Base-by-base conservation (phyloP, 2,888 invertebrate species). In the Protonemura montana region DNA sequence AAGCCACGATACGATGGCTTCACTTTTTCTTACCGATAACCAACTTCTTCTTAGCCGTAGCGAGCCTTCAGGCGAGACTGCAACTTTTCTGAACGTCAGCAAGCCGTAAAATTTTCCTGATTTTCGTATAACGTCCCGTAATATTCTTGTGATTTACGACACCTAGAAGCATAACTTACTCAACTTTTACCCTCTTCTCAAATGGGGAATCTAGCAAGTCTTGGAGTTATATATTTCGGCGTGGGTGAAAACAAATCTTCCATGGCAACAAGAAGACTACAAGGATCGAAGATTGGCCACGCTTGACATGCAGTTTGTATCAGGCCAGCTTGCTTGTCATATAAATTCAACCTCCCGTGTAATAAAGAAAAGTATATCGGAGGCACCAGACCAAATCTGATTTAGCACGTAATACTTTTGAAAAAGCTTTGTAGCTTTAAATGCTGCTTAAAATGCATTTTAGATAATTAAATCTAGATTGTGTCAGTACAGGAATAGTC, bases 71-170 rank as follows among this genome's bases (percentile, higher is more conserved):
- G 59, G 59, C 1, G 59, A 59, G 21, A 21, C 59, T 59, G 59
- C 59, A 59, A 59, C 59, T 59, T 59, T 59, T 59, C 59, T 59
- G 16, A 59, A 59, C 59, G 59, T 59, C 59, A 59, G 59, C 59
- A 59, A 21, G 59, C 59, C 59, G 59, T 59, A 59, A 59, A 59
- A 59, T 59, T 59, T 59, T 59, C 59, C 59, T 59, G 59, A 59
- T 59, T 59, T 59, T 59, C 59, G 35, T 35, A 59, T 10, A 59
- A 21, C 59, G 59, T 59, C 59, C 16, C 59, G 59, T 59, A 59
- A 59, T 59, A 59, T 59, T 59, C 59, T 13, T 21, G 59, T 59
- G 59, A 59, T 59, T 59, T 59, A 59, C 59, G 59, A 59, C 59
- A 59, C 59, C 59, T 59, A 7, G 6, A 10, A 59, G 13, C 59